A percentile compares a stretch with the other conserved stretches of the same genome.
Evolutionary conservation across 2,113 vertebrate species (phyloP).

Genomic region (Proterorhinus semilunaris): DNA sequence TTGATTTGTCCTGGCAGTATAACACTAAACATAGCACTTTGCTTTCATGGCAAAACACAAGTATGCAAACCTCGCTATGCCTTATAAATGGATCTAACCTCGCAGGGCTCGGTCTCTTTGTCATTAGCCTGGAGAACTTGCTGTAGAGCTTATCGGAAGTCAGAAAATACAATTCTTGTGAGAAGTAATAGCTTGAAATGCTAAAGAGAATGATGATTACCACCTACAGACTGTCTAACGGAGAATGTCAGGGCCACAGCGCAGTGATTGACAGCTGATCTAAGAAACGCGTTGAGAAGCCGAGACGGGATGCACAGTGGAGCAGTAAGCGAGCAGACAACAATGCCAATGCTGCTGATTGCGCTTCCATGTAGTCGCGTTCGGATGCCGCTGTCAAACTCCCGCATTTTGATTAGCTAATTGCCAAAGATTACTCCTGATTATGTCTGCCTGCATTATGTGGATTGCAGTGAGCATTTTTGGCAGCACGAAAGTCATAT

Average conservation of each 20-base stretch:
- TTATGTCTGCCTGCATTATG: background rate
- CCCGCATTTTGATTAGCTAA: constrained; percentile 18
- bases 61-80: too few species aligned
- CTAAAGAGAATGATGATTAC: constrained; percentile 17
- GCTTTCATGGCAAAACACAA: too few species aligned
- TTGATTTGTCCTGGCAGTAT: too few species aligned
- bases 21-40: too few species aligned
- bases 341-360: constrained; percentile 27
- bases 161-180: background rate
- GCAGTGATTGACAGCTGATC: constrained; percentile 43
- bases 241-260: constrained; percentile 2
- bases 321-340: constrained; percentile 10
- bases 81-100: background rate
- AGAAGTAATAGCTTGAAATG: background rate
- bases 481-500: constrained; percentile 4
- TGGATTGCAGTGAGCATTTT: constrained; percentile 8
- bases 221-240: constrained; percentile 21
- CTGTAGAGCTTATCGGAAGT: background rate
- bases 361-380: background rate
- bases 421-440: constrained; percentile 4
- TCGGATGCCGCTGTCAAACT: constrained; percentile 1
- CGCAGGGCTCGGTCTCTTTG: background rate
- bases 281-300: constrained; percentile 9
- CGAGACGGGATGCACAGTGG: constrained; percentile 6
- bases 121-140: background rate